These are phyloP conservation scores for Sebastes goodei DNA, from an alignment of 2,797 vertebrate genomes.

Conservation along the genomic window DNA sequence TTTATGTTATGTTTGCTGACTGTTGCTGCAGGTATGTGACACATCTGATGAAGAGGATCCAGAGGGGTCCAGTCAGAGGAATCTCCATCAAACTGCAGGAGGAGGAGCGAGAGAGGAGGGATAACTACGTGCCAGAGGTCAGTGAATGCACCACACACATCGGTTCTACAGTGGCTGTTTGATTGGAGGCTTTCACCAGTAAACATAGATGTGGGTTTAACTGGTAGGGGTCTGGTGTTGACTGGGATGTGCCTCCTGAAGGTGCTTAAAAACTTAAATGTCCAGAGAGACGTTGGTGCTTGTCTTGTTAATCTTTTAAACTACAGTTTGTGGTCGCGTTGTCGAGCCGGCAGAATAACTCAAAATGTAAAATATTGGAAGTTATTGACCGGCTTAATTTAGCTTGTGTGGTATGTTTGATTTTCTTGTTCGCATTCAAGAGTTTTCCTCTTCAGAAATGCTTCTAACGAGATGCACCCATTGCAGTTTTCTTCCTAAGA, in stretches of 20 bases:
- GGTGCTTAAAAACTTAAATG: neutral
- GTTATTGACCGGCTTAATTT: no score
- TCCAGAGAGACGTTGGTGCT: neutral
- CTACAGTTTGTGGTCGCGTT: neutral
- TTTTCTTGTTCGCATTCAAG: no score
- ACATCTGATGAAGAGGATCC: conserved; percentile 97
- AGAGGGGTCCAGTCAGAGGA: conserved; percentile 93
- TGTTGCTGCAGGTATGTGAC: conserved; percentile 91
- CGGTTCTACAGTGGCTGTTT: neutral
- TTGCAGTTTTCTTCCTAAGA: neutral
- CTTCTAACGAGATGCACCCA: neutral
- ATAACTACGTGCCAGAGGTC: conserved; percentile 97
- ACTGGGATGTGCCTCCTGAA: neutral
- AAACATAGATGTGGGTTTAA: neutral
- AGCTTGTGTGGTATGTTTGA: neutral
- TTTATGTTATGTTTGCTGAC: no score
- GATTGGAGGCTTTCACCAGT: neutral
- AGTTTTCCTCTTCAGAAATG: neutral
- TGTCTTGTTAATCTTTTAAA: neutral
- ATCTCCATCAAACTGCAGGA: conserved; percentile 99
- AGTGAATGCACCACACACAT: conserved; percentile 24
- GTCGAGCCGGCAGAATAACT: neutral
- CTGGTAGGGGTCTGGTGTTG: neutral
- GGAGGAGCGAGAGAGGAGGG: conserved; percentile 95
- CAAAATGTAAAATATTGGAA: neutral